Evolutionary conservation across 2,113 vertebrate genomes (phyloP).

Genomic region (Murina feae): DNA sequence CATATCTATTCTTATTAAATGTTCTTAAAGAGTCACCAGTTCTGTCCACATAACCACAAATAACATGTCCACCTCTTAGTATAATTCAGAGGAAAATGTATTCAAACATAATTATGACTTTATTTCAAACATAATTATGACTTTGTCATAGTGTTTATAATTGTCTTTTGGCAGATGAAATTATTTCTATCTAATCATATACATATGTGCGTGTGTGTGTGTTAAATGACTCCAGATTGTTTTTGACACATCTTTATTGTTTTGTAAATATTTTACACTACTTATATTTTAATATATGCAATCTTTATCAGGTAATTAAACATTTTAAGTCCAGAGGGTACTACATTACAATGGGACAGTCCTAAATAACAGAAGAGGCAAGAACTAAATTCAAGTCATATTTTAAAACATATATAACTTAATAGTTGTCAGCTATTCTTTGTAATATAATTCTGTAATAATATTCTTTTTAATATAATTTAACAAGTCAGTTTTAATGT

Average conservation of each 20-base stretch:
- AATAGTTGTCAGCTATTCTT: not conserved
- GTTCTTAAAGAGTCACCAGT: not conserved
- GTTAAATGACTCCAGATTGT: not conserved
- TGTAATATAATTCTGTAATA: no score
- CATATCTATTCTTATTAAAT: not conserved
- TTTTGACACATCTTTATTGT: not conserved
- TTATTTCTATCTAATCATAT: not conserved
- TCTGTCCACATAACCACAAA: not conserved
- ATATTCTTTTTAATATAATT: no score
- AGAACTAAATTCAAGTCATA: not conserved
- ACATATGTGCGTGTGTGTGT: no score
- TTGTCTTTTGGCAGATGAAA: not conserved
- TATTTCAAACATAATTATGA: not conserved
- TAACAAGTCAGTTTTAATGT: not conserved
- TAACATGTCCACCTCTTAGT: not conserved
- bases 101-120: not conserved
- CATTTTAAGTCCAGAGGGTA: not conserved
- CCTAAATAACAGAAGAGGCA: not conserved
- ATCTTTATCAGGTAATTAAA: not conserved
- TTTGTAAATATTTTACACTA: not conserved
- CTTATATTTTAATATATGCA: not conserved
- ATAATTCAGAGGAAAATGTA: not conserved
- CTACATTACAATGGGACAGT: not conserved
- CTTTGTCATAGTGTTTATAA: not conserved
- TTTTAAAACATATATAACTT: not conserved